Evolutionary conservation across 2,888 invertebrate genomes (phyloP), one percentile per base, ranked within the genome.

Genomic region (Melanostoma scalare): DNA sequence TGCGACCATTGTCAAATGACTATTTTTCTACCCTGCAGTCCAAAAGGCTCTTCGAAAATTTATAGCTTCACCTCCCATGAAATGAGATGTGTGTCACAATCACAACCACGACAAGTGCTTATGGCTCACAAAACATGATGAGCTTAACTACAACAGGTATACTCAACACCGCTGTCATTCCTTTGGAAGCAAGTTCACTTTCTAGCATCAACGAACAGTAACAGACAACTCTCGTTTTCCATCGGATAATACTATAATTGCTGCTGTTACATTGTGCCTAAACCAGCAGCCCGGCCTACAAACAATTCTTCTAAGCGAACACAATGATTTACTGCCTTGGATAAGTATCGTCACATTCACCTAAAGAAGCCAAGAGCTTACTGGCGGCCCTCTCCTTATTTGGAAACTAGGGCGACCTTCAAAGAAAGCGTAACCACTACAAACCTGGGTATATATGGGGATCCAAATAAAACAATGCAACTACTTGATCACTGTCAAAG

Each of bases 401-500:
- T 71, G 74, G 78, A 63, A 84, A 84, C 78, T 78, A 58, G 82
- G 82, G 78, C 74, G 78, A 84, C 82, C 82, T 84, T 84, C 77
- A 84, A 77, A 78, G 82, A 84, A 84, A 84, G 78, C 82, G 82
- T 84, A 84, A 84, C 73, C 77, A 20, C 56, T 63, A 20, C 20
- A 20, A 74, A 69, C 52, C 10, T 50, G 74, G 58, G 42, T 53
- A 20, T 20, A 20, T 20, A 30, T 44, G 48, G 5, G 36, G 9
- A 30, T 20, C 33, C 52, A 53, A 53, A 56, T 77, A 73, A 60
- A 67, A 82, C 81, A 82, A 77, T 82, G 81, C 72, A 55, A 40
- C 55, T 75, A 74, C 68, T 84, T 78, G 78, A 84, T 84, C 82
- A 78, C 78, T 84, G 82, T 74, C 78, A 78, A 53, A 1, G 67